Base-by-base conservation (phyloP, 2,113 vertebrate species). In the Piliocolobus tephrosceles region DNA sequence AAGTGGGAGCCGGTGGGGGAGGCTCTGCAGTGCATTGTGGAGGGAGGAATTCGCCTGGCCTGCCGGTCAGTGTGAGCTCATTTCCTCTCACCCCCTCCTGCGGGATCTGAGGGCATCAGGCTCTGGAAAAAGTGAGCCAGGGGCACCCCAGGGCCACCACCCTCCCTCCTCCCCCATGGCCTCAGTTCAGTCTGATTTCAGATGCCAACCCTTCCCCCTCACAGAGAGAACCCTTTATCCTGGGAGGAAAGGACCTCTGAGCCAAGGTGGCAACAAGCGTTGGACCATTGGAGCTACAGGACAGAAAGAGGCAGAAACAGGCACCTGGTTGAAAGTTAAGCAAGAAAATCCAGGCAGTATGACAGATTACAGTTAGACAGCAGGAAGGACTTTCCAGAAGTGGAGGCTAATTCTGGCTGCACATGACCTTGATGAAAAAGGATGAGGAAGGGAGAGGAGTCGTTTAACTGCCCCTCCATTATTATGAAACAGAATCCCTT, bases 11-110 rank as follows among this genome's bases (percentile, higher is more conserved):
- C 86, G 93, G 88, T 80, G 92, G 95, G 93, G 96, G 94, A 93
- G 95, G 91, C 84, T 84, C 76, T 64, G 86, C 45, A 6, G 90
- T 61, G 90, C 85, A 97, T 97, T 98, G 95, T 97, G 93, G 97
- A 97, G 94, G 94, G 96, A 96, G 97, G 96, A 97, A 97, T 82
- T 92, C n/a, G 91, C 85, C 91, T 91, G 96, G 91, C 88, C 91
- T 91, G 96, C 96, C 32, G 90, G 98, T 92, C 92, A 58, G 82
- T 0, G 23, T 97, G 97, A 94, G 94, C 85, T 14, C 23, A 95
- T 68, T 95, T 98, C 97, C 98, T 97, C 90, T 97, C 50, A 38
- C 89, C 2, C 17, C 89, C 87, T 97, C 75, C 0, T 13, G 94
- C 45, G 68, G 97, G 66, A 91, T 87, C 97, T 96, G 78, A 96